Conservation (phyloP, 2,888 invertebrate species). For the Gryllus longicercus region DNA sequence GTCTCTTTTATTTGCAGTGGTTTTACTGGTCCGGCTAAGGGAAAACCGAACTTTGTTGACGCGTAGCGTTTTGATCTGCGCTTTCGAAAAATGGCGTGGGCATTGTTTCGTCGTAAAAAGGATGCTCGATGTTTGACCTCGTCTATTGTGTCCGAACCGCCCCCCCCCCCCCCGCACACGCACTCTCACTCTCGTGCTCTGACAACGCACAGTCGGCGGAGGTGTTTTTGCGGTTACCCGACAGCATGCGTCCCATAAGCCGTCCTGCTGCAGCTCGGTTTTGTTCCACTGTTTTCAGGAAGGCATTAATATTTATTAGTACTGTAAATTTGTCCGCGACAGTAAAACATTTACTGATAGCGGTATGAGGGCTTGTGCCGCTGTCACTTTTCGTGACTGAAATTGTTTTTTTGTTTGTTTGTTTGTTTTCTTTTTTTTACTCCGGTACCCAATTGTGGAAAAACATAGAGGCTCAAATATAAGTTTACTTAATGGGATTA, state of each 20-base stretch:
- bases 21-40: neutral
- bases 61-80: neutral
- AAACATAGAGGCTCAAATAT: too few species aligned
- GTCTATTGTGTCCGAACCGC: too few species aligned
- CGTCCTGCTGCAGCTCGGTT: neutral
- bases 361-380: too few species aligned
- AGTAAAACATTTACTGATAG: too few species aligned
- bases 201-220: neutral
- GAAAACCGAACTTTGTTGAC: neutral
- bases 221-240: neutral
- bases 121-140: too few species aligned
- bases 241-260: neutral
- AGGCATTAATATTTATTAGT: neutral
- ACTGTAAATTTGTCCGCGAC: neutral
- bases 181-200: neutral
- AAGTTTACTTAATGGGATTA: too few species aligned
- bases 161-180: too few species aligned
- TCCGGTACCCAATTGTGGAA: too few species aligned
- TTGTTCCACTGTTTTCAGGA: neutral
- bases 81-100: neutral
- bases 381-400: neutral
- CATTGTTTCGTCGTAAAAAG: neutral
- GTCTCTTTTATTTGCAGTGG: neutral
- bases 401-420: neutral
- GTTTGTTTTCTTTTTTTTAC: too few species aligned